phyloP scores from a whole-genome alignment of 2,113 vertebrate genomes.

The Zingel zingel region DNA sequence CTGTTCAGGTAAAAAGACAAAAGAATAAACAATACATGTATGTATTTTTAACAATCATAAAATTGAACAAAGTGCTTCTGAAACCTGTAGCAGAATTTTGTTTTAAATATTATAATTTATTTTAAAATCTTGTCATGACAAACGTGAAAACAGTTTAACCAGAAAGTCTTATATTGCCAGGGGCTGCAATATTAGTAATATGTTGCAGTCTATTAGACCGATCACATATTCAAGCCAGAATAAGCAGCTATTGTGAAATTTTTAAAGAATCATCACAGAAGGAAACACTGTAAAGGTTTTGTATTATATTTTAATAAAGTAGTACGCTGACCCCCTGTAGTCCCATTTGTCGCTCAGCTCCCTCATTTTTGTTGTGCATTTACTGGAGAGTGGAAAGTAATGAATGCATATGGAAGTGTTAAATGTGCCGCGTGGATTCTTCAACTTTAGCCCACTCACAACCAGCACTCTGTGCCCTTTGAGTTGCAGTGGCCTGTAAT shows the following conservation, averaged over 20 bases:
- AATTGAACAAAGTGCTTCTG: neutral
- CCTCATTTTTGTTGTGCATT: constrained; percentile 13
- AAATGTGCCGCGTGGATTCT: constrained; percentile 4
- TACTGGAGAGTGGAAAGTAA: constrained; percentile 12
- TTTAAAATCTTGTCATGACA: neutral
- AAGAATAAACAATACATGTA: neutral
- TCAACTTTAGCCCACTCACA: constrained; percentile 35
- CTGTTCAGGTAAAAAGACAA: neutral
- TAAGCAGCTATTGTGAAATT: neutral
- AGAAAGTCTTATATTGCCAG: neutral
- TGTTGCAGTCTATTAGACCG: neutral
- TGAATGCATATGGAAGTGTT: constrained; percentile 28
- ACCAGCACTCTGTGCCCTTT: constrained; percentile 12
- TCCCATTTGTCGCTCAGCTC: constrained; percentile 3
- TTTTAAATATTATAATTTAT: too few species aligned
- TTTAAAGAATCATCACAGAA: neutral
- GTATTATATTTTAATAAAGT: neutral
- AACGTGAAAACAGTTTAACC: neutral
- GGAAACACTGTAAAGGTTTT: neutral
- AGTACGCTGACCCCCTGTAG: neutral
- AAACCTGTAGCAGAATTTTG: too few species aligned
- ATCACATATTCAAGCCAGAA: neutral
- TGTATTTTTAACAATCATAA: neutral
- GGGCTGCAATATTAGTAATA: neutral
- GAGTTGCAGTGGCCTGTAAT: constrained; percentile 48